These are phyloP conservation scores for Temnothorax curvispinosus DNA, from an alignment of 1,140 invertebrate species.

Conservation along the genomic window DNA sequence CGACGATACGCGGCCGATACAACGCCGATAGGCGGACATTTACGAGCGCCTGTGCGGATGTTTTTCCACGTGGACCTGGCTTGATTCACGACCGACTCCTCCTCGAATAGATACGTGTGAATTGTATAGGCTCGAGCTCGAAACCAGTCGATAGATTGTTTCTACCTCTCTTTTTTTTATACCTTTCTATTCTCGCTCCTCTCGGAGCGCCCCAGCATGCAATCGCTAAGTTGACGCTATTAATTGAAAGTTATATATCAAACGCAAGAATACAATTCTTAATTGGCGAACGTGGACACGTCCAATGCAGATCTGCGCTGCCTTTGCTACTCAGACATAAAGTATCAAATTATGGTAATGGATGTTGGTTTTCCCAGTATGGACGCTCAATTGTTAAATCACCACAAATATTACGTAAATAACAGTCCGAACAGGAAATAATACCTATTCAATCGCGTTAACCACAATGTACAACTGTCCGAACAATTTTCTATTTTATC, in stretches of 20 bases:
- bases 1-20: conserved; percentile 3
- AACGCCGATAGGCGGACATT: conserved; percentile 46
- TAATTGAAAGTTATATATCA: background rate
- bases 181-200: background rate
- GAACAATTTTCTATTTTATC: conserved; percentile 36
- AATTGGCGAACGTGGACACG: background rate
- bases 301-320: too few relatives aligned
- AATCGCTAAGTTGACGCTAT: background rate
- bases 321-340: background rate
- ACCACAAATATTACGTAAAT: conserved; percentile 39
- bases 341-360: background rate
- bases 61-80: conserved; percentile 50
- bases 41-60: conserved; percentile 61
- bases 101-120: conserved; percentile 18
- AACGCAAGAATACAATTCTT: background rate
- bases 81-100: conserved; percentile 56
- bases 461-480: conserved; percentile 20
- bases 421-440: conserved; percentile 9
- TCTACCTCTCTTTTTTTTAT: background rate
- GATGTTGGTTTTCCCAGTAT: background rate
- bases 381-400: conserved; percentile 16
- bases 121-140: conserved; percentile 5
- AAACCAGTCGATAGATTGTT: conserved; percentile 23
- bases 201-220: background rate
- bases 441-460: conserved; percentile 25